Percentiles rank a stretch among this genome's conserved stretches.
Evolutionary conservation across 2,113 vertebrate genomes (phyloP).

Genomic region (Phrynosoma platyrhinos): DNA sequence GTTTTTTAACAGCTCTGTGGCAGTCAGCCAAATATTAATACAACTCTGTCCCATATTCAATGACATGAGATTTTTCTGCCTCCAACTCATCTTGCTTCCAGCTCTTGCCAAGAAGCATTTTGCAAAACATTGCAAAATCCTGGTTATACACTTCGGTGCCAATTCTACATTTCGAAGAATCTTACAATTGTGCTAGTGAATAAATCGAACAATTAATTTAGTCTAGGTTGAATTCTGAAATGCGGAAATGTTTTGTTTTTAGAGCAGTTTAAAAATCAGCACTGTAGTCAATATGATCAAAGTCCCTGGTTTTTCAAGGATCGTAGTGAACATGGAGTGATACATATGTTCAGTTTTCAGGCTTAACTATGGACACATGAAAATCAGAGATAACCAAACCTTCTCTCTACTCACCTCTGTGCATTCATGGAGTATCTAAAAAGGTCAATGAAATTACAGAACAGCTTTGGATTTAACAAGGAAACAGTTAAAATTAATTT

Average conservation of each 20-base stretch:
- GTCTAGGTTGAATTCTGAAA: neutral
- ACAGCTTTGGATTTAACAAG: neutral
- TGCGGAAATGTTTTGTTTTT: neutral
- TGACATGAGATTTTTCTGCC: slow-evolving; percentile 63
- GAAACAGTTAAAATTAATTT: neutral
- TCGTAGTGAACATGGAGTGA: neutral
- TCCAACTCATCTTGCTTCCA: slow-evolving; percentile 51
- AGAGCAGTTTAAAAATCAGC: neutral
- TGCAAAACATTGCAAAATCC: slow-evolving; percentile 30
- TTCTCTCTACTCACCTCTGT: neutral
- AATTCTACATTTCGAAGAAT: neutral
- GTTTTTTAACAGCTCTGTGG: slow-evolving; percentile 55
- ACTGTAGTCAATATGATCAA: neutral
- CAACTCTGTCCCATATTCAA: slow-evolving; percentile 58
- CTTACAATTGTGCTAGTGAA: neutral
- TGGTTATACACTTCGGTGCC: neutral
- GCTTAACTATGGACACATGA: neutral
- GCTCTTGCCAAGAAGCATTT: slow-evolving; percentile 52
- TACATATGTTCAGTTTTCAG: neutral
- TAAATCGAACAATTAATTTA: neutral
- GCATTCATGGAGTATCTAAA: neutral
- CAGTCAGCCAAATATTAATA: slow-evolving; percentile 58
- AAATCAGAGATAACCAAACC: neutral
- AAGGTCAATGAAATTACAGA: neutral
- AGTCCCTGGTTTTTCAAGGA: neutral